Evolutionary conservation across 2,113 vertebrate genomes (phyloP).

Genomic region (Vireo altiloquus): DNA sequence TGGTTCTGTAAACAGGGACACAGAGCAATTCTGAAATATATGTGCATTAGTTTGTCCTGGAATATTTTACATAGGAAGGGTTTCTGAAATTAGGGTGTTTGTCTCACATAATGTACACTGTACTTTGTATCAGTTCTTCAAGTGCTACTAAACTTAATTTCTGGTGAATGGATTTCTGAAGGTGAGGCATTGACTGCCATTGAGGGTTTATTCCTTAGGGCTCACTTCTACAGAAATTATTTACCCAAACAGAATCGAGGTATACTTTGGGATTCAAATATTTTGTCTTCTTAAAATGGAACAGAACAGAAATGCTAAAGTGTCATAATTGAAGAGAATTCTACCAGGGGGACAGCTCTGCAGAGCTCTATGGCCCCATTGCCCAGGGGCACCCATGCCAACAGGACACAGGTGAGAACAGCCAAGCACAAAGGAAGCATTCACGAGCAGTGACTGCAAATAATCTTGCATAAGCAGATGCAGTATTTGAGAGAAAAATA

Average conservation of each 20-base stretch:
- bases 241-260: not conserved
- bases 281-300: not conserved
- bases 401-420: not conserved
- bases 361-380: not conserved
- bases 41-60: not conserved
- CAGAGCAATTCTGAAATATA: not conserved
- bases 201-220: not conserved
- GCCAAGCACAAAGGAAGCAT: not conserved
- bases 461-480: not conserved
- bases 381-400: fast-evolving
- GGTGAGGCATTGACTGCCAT: not conserved
- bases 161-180: not conserved
- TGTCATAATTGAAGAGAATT: not conserved
- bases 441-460: not conserved
- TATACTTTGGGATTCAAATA: not conserved
- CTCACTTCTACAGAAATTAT: not conserved
- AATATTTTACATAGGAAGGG: not conserved
- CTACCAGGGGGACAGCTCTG: fast-evolving
- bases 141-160: not conserved
- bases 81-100: not conserved
- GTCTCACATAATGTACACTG: not conserved
- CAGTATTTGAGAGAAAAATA: not conserved
- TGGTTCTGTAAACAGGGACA: not conserved
- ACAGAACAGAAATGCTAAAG: not conserved
- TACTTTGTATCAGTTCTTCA: not conserved